Base-by-base conservation (phyloP, 2,888 invertebrate genomes). In the Oscheius myriophilus region DNA sequence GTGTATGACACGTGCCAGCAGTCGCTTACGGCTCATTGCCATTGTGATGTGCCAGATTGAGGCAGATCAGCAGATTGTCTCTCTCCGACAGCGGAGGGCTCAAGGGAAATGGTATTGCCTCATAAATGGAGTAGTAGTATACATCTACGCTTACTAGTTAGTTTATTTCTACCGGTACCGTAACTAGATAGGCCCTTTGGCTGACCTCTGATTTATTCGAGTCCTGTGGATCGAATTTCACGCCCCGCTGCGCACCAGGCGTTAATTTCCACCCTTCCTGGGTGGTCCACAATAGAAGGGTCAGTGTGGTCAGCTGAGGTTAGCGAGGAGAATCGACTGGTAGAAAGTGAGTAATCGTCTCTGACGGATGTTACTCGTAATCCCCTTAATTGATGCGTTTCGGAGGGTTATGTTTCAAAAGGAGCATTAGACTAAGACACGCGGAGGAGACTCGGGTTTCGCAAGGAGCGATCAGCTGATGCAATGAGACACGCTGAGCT, bases 1-100 rank as follows among this genome's bases (percentile, higher is more conserved):
- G 33, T 33, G 33, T 9, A 49, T 33, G 45, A 26, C 41, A 18
- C 23, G n/a, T 49, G 43, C 41, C 53, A 54, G 53, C 26, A 23
- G 21, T 58, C 43, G 43, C 49, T 61, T 49, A 33, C 61, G 61
- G 49, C 46, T 61, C 61, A 61, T 61, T 61, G 61, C n/a, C 45
- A 9, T 46, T 61, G 26, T 61, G 61, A 61, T 61, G 61, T 61
- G 61, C n/a, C 61, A 61, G 61, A 61, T 61, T 61, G 61, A 26
- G 53, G 49, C 18, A 21, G 21, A 49, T 18, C 49, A 49, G 49
- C 33, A 33, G 33, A 33, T 33, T 33, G 33, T 49, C 49, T 49
- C 21, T 18, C 49, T 49, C 18, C 49, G 49, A 23, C 49, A 11
- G 18, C 23, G n/a, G 23, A 49, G 9, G 18, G 11, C 23, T 23